Conservation (phyloP, 2,113 vertebrate species). For the Picathartes gymnocephalus region DNA sequence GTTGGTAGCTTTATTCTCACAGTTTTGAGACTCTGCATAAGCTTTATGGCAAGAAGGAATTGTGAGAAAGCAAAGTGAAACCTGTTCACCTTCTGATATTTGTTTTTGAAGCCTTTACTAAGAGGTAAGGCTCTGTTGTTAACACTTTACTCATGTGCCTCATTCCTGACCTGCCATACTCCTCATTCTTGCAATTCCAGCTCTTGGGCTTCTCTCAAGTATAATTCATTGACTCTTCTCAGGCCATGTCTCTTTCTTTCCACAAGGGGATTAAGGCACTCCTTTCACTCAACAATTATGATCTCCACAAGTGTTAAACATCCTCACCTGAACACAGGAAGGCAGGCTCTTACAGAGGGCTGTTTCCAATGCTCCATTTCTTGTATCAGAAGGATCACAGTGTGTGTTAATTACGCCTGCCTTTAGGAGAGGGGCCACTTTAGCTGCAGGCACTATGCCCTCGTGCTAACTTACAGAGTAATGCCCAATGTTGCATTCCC, state of each 20-base stretch:
- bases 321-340: not conserved
- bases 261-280: not conserved
- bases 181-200: not conserved
- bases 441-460: not conserved
- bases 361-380: rapidly evolving
- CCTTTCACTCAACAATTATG: not conserved
- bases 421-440: not conserved
- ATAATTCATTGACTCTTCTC: not conserved
- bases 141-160: not conserved
- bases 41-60: not conserved
- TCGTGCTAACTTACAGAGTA: rapidly evolving
- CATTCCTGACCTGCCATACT: not conserved
- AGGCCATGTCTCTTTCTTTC: not conserved
- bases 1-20: not conserved
- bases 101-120: not conserved
- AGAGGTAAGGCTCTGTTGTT: not conserved
- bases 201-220: not conserved
- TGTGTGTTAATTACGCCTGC: rapidly evolving
- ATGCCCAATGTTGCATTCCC: not conserved
- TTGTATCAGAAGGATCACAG: not conserved
- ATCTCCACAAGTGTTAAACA: not conserved
- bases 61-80: not conserved
- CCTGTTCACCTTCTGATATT: not conserved
- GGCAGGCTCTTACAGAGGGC: not conserved
- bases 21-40: not conserved